Conservation (phyloP, 2,113 vertebrate genomes). For the Lophotis ruficrista region DNA sequence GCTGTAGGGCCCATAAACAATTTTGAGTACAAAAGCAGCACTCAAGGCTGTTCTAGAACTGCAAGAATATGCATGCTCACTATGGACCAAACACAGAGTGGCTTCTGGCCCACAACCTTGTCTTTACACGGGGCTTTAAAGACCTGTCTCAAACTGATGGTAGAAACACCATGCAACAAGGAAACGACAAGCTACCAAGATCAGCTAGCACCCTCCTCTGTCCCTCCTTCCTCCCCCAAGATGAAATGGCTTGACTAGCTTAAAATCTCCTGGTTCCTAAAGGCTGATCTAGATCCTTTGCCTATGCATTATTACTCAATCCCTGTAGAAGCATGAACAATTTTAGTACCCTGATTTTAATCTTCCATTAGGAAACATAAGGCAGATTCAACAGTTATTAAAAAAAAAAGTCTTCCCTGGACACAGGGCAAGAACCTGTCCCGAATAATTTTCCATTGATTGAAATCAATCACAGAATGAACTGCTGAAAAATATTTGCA, state of each 20-base stretch:
- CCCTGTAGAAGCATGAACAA: background rate
- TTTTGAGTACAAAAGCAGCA: background rate
- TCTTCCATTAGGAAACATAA: background rate
- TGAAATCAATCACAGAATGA: background rate
- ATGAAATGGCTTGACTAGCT: background rate
- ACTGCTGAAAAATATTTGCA: background rate
- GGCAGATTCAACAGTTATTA: background rate
- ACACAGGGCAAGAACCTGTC: background rate
- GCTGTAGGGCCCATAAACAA: background rate
- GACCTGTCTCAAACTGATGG: background rate
- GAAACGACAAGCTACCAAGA: background rate
- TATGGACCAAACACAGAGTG: background rate
- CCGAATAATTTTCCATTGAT: background rate
- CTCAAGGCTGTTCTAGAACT: background rate
- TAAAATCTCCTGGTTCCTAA: background rate
- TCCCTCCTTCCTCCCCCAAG: accelerated
- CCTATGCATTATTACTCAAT: background rate
- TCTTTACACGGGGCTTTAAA: background rate
- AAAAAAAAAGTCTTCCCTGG: background rate
- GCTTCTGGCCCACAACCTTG: background rate
- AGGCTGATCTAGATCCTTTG: background rate
- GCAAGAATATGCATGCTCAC: background rate
- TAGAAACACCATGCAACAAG: background rate
- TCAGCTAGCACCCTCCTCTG: background rate
- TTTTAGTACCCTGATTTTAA: background rate